These are phyloP conservation scores for Drosophila barbarae DNA, from an alignment of 2,888 invertebrate genomes.

Conservation along the genomic window DNA sequence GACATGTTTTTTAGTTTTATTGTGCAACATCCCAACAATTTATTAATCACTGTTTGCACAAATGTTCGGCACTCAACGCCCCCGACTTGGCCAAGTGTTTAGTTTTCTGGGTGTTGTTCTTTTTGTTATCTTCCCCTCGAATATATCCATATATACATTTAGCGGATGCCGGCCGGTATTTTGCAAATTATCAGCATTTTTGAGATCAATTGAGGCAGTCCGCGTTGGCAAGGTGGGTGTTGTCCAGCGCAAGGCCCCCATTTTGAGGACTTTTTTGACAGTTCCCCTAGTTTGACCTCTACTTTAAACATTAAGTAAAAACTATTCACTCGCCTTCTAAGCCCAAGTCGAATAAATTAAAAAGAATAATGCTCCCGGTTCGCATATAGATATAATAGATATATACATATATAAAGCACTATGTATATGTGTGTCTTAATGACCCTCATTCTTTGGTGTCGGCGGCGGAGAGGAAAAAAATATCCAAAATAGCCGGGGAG, in stretches of 20 bases:
- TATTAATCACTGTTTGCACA: conserved; percentile 59
- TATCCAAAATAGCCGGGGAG: conserved; percentile 46
- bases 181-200: conserved; percentile 31
- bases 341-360: conserved; percentile 30
- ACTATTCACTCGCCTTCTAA: conserved; percentile 21
- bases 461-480: conserved; percentile 40
- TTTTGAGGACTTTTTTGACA: conserved; percentile 19
- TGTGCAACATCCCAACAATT: conserved; percentile 39
- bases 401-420: conserved; percentile 18
- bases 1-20: conserved; percentile 33
- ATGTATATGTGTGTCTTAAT: conserved; percentile 54
- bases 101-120: conserved; percentile 16
- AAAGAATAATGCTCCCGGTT: conserved; percentile 19
- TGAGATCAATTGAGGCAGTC: conserved; percentile 11
- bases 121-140: not conserved
- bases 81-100: conserved; percentile 41
- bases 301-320: conserved; percentile 9
- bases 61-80: conserved; percentile 43
- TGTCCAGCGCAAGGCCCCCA: conserved; percentile 6
- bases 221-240: conserved; percentile 8
- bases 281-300: conserved; percentile 13
- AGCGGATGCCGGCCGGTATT: conserved; percentile 39
- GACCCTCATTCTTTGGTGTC: conserved; percentile 59
- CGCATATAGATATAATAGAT: conserved; percentile 9
- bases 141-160: conserved; percentile 18